These are phyloP conservation scores for Nothura maculosa DNA, from an alignment of 2,797 vertebrate species.

Conservation along the genomic window DNA sequence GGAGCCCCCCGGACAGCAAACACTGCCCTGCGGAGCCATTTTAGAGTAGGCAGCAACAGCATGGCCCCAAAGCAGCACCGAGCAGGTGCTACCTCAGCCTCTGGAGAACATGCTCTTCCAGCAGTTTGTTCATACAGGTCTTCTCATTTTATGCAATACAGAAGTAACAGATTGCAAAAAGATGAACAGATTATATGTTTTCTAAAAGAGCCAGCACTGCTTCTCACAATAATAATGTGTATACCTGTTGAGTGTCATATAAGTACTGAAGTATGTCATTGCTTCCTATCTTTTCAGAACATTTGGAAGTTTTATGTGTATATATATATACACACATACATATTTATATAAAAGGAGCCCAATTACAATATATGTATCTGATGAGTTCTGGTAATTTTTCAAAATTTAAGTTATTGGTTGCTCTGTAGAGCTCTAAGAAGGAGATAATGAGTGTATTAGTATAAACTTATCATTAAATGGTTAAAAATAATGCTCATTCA, in stretches of 20 bases:
- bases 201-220: neutral
- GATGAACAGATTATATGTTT: neutral
- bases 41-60: neutral
- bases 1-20: neutral
- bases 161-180: neutral
- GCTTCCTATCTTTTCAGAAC: neutral
- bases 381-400: neutral
- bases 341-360: neutral
- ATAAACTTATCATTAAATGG: neutral
- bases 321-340: too few relatives aligned
- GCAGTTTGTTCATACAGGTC: neutral
- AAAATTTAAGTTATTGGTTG: neutral
- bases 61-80: fast-evolving
- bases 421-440: neutral
- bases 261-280: neutral
- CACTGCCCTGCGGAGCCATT: neutral
- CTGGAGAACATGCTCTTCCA: neutral
- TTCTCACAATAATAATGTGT: neutral
- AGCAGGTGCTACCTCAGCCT: neutral
- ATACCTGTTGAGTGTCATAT: neutral
- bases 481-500: neutral
- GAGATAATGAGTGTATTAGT: neutral
- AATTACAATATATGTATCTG: neutral
- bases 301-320: neutral
- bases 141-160: neutral